Conservation (phyloP, 1,140 invertebrate genomes). For the Acyrthosiphon pisum region DNA sequence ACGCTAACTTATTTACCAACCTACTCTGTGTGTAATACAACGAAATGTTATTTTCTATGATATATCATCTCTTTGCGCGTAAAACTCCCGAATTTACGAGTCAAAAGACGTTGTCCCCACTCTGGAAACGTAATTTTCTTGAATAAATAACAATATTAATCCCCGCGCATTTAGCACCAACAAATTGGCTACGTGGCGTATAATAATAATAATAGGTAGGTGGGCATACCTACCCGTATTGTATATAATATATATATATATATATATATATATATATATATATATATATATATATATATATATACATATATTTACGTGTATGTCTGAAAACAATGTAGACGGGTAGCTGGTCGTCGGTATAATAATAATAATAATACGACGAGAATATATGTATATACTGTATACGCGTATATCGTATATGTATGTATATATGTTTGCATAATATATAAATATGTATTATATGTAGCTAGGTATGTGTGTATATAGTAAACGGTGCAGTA, state of each 20-base stretch:
- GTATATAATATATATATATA: no score
- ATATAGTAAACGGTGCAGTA: background rate
- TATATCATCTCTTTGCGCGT: background rate
- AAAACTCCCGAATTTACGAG: background rate
- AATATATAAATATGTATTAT: background rate
- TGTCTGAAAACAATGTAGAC: background rate
- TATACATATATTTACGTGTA: no score
- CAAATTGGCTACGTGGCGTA: background rate
- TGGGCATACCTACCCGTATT: background rate
- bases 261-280: no score
- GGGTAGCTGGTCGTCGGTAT: background rate
- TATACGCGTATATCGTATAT: no score
- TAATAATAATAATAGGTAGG: background rate
- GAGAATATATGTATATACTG: no score
- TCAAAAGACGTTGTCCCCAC: background rate
- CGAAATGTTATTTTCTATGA: slow-evolving; percentile 38
- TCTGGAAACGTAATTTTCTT: slow-evolving; percentile 4
- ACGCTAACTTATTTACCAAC: slow-evolving; percentile 7
- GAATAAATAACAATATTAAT: slow-evolving; percentile 22
- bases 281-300: no score
- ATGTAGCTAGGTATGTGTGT: background rate
- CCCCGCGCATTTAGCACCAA: background rate
- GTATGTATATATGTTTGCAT: no score
- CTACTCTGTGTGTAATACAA: background rate
- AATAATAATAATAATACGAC: background rate